A percentile compares a stretch with the other conserved stretches of the same genome.
Conservation (phyloP, 2,113 vertebrate species). For the Bolborhynchus lineola region DNA sequence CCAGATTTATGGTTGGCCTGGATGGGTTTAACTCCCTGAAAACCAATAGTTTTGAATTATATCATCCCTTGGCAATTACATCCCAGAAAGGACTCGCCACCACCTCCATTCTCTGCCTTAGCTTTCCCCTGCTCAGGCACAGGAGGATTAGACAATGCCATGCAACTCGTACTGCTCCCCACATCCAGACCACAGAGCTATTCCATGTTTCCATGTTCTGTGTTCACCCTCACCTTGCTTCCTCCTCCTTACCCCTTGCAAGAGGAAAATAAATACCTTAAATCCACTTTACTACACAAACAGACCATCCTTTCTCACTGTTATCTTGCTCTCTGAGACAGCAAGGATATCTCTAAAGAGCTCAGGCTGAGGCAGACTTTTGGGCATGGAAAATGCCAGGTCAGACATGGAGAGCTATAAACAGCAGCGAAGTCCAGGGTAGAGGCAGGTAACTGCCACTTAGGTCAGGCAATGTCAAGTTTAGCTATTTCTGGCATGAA, state of each 20-base stretch:
- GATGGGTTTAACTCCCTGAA: neutral
- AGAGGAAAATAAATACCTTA: neutral
- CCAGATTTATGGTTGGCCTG: neutral
- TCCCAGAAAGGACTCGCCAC: neutral
- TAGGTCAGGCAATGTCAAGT: neutral
- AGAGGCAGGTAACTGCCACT: neutral
- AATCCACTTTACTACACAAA: neutral
- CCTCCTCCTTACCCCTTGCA: neutral
- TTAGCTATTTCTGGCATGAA: neutral
- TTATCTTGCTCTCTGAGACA: neutral
- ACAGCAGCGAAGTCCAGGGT: neutral
- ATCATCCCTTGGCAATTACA: neutral
- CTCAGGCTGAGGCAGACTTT: neutral
- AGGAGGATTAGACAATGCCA: neutral
- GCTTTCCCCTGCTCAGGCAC: neutral
- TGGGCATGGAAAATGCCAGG: neutral
- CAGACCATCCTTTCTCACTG: neutral
- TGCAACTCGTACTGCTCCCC: neutral
- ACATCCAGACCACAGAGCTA: accelerated
- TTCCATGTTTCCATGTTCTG: neutral
- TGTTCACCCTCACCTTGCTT: neutral
- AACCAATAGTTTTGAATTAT: neutral
- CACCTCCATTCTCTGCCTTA: neutral
- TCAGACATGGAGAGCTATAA: neutral
- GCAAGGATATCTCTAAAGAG: neutral